Percentiles rank a stretch among this genome's conserved stretches.
Evolutionary conservation across 2,888 invertebrate genomes (phyloP).

Genomic region (Agrotis ipsilon): DNA sequence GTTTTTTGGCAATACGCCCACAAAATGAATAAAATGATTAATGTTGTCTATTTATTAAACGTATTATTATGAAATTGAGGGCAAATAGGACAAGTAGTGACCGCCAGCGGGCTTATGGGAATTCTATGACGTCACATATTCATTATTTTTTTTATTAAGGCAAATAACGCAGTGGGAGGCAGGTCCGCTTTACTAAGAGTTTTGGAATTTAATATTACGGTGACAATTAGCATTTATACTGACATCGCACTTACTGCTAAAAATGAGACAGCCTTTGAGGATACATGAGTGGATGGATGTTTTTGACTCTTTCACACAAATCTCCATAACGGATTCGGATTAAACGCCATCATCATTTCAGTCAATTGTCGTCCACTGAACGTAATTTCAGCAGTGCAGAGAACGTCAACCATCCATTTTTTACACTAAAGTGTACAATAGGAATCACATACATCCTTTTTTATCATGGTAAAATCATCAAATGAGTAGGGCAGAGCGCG

Average conservation of each 20-base stretch:
- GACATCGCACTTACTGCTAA: background rate
- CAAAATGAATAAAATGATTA: slow-evolving; percentile 24
- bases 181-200: background rate
- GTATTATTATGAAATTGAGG: slow-evolving; percentile 41
- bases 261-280: too few species aligned
- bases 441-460: too few species aligned
- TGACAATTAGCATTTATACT: background rate
- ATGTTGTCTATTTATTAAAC: slow-evolving; percentile 25
- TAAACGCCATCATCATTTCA: too few species aligned
- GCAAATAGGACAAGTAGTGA: slow-evolving; percentile 24
- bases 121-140: slow-evolving; percentile 35
- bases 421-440: too few species aligned
- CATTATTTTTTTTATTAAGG: slow-evolving; percentile 22
- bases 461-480: too few species aligned
- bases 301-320: too few species aligned
- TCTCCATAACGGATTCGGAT: too few species aligned
- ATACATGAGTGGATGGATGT: too few species aligned
- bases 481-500: too few species aligned
- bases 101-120: slow-evolving; percentile 13
- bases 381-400: too few species aligned
- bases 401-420: too few species aligned
- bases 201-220: background rate
- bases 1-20: slow-evolving; percentile 33
- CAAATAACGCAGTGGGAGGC: slow-evolving; percentile 3
- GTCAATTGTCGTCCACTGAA: too few species aligned